A percentile compares a stretch with the other conserved stretches of the same genome.
These are phyloP conservation scores for Hirtodrosophila histrioides DNA, from an alignment of 2,888 invertebrate genomes.

Conservation along the genomic window DNA sequence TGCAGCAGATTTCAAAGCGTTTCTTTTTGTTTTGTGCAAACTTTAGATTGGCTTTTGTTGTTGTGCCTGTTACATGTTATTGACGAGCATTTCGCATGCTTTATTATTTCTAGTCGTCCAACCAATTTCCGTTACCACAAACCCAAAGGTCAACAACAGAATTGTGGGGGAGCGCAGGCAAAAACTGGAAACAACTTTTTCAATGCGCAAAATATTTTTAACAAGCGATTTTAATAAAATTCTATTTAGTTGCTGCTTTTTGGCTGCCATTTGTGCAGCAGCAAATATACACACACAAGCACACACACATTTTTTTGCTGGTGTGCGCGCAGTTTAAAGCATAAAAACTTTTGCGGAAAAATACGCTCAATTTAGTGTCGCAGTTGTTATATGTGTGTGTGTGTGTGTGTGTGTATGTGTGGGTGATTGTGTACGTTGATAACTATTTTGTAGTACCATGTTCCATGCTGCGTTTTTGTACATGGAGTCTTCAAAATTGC, in stretches of 20 bases:
- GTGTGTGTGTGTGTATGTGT: slow-evolving; percentile 22
- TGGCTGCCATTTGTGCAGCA: slow-evolving; percentile 46
- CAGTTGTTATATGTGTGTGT: slow-evolving; percentile 5
- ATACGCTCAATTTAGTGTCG: slow-evolving; percentile 45
- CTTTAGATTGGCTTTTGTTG: slow-evolving; percentile 71
- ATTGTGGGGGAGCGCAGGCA: neutral
- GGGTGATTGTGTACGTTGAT: slow-evolving; percentile 26
- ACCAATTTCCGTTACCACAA: slow-evolving; percentile 74
- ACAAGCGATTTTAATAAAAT: slow-evolving; percentile 80
- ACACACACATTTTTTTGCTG: slow-evolving; percentile 10
- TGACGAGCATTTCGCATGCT: slow-evolving; percentile 70
- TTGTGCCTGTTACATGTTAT: slow-evolving; percentile 56
- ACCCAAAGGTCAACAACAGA: slow-evolving; percentile 50
- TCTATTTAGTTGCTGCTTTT: slow-evolving; percentile 70
- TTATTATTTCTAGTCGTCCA: slow-evolving; percentile 73
- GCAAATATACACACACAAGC: slow-evolving; percentile 4
- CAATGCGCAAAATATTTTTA: slow-evolving; percentile 61
- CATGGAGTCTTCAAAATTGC: slow-evolving; percentile 36
- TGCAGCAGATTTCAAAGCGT: slow-evolving; percentile 36
- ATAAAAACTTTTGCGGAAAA: slow-evolving; percentile 36
- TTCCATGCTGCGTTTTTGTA: slow-evolving; percentile 12
- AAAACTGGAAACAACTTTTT: slow-evolving; percentile 57
- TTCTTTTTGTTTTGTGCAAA: slow-evolving; percentile 28
- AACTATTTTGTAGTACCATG: slow-evolving; percentile 38
- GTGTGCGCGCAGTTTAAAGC: slow-evolving; percentile 31